Percentiles rank a stretch among this genome's conserved stretches.
Conservation (phyloP, 2,113 vertebrate genomes). For the Lontra canadensis region DNA sequence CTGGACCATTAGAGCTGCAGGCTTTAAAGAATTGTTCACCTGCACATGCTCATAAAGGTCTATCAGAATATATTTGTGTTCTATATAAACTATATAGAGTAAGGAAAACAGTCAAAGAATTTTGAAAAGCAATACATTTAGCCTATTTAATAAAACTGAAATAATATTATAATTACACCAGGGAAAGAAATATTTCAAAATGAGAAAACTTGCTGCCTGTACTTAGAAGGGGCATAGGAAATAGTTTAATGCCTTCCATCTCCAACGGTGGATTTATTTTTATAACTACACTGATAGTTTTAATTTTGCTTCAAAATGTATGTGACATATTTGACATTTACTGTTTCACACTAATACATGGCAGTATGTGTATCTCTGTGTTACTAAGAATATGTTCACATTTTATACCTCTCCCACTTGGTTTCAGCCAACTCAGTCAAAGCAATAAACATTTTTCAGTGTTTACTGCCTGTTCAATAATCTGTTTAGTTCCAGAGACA, state of each 20-base stretch:
- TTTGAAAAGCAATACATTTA: background rate
- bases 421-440: background rate
- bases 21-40: background rate
- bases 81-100: background rate
- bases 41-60: accelerated
- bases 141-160: background rate
- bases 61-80: background rate
- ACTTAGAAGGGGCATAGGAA: background rate
- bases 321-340: background rate
- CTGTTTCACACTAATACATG: background rate
- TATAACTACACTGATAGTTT: background rate
- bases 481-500: background rate
- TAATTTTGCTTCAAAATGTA: background rate
- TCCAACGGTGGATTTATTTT: background rate
- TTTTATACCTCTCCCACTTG: background rate
- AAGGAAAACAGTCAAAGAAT: background rate
- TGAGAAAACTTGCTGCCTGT: background rate
- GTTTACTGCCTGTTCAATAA: background rate
- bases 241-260: background rate
- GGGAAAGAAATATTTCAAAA: background rate
- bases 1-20: background rate
- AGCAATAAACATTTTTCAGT: background rate
- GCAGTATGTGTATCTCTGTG: background rate
- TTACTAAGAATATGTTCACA: background rate
- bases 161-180: background rate